Percentiles rank a stretch among this genome's conserved stretches.
phyloP scores from a whole-genome alignment of 2,113 vertebrate genomes.

The Bubo scandiacus region DNA sequence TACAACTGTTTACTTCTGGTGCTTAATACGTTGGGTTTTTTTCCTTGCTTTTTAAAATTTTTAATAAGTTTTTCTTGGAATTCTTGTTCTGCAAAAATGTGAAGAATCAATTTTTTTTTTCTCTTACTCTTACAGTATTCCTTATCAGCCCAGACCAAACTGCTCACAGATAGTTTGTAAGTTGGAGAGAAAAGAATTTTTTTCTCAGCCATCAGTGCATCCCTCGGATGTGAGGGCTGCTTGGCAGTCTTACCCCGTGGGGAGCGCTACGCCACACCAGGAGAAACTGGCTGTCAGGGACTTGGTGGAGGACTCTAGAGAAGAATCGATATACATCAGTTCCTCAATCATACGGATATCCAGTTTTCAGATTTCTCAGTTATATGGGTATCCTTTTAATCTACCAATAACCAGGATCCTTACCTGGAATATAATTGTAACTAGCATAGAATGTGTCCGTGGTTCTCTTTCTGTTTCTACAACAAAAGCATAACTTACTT shows the following conservation, averaged over 20 bases:
- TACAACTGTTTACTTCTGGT: conserved; percentile 41
- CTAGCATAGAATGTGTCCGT: background rate
- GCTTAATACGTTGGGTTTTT: background rate
- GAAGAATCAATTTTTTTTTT: background rate
- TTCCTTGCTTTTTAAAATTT: background rate
- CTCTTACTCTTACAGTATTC: background rate
- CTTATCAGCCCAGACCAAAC: background rate
- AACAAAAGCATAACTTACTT: background rate
- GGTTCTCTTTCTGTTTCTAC: background rate
- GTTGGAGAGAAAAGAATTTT: background rate
- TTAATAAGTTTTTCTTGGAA: background rate
- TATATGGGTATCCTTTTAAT: background rate
- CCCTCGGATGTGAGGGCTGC: background rate
- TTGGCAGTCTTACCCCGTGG: background rate
- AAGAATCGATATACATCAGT: background rate
- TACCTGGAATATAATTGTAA: background rate
- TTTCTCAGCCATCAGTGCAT: background rate
- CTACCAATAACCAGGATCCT: background rate
- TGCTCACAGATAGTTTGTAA: background rate
- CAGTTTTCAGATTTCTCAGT: background rate
- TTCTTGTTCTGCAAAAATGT: background rate
- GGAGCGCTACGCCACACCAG: background rate
- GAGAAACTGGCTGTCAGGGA: background rate
- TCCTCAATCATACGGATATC: background rate
- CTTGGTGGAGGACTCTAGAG: background rate